These are phyloP conservation scores for Patella depressa DNA, from an alignment of 2,888 invertebrate species.

Conservation along the genomic window DNA sequence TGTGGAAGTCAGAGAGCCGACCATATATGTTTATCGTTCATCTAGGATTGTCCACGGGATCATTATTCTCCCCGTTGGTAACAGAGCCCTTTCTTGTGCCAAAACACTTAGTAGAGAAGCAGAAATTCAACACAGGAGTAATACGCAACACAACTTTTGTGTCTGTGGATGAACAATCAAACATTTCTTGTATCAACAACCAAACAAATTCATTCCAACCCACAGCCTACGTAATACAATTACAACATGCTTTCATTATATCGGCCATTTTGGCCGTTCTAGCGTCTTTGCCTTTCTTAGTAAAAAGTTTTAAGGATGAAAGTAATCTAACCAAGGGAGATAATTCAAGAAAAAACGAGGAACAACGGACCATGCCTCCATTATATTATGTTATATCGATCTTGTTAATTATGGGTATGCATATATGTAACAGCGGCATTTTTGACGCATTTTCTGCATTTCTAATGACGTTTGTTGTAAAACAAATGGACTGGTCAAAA, in stretches of 20 bases:
- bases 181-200: not conserved
- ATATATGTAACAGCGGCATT: not conserved
- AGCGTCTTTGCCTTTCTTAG: not conserved
- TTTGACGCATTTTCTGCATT: not conserved
- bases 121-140: not conserved
- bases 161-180: not conserved
- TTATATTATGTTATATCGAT: not conserved
- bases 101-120: not conserved
- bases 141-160: not conserved
- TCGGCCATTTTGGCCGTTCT: not conserved
- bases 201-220: not conserved
- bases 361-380: not conserved
- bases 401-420: not conserved
- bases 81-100: not conserved
- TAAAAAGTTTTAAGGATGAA: not conserved
- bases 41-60: not conserved
- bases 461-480: not conserved
- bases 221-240: not conserved
- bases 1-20: not conserved
- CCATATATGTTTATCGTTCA: not conserved
- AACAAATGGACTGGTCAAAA: not conserved
- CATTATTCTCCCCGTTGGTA: not conserved
- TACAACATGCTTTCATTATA: not conserved
- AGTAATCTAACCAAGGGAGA: not conserved
- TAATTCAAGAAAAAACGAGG: not conserved